Percentiles rank a stretch among this genome's conserved stretches.
phyloP scores from a whole-genome alignment of 2,797 vertebrate species.

The Harpagifer antarcticus region DNA sequence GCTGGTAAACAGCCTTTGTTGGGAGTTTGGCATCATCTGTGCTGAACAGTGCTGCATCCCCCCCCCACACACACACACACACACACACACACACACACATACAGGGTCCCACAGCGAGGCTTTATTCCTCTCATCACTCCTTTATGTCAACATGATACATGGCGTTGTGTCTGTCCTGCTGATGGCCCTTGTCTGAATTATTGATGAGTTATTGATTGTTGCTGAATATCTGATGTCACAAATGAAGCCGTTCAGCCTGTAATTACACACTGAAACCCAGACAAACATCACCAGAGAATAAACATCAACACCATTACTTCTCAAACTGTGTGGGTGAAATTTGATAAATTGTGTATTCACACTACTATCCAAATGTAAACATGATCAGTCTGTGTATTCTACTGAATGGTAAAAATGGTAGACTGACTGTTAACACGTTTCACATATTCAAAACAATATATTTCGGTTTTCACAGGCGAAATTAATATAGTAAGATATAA shows the following conservation, averaged over 20 bases:
- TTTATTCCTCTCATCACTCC: background rate
- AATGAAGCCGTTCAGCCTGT: conserved; percentile 5
- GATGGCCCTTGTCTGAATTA: conserved; percentile 60
- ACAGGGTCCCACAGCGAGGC: background rate
- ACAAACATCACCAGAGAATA: background rate
- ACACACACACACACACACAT: background rate
- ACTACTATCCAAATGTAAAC: background rate
- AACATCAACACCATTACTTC: too few species aligned
- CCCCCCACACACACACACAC: background rate
- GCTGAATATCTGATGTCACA: conserved; percentile 43
- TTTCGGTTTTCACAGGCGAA: background rate
- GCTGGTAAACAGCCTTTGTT: conserved; percentile 56
- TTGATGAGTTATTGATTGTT: conserved; percentile 64
- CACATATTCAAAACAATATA: background rate
- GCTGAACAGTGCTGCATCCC: conserved; percentile 33
- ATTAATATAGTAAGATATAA: background rate
- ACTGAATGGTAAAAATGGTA: background rate
- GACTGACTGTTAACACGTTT: background rate
- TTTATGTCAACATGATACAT: background rate
- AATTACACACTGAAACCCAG: conserved; percentile 20
- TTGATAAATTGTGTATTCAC: background rate
- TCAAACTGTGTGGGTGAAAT: background rate
- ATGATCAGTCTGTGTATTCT: background rate
- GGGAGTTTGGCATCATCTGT: conserved; percentile 13
- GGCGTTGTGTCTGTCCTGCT: conserved; percentile 8